Percentiles rank a stretch among this genome's conserved stretches.
Conservation (phyloP, 2,888 invertebrate species). For the Myathropa florea region DNA sequence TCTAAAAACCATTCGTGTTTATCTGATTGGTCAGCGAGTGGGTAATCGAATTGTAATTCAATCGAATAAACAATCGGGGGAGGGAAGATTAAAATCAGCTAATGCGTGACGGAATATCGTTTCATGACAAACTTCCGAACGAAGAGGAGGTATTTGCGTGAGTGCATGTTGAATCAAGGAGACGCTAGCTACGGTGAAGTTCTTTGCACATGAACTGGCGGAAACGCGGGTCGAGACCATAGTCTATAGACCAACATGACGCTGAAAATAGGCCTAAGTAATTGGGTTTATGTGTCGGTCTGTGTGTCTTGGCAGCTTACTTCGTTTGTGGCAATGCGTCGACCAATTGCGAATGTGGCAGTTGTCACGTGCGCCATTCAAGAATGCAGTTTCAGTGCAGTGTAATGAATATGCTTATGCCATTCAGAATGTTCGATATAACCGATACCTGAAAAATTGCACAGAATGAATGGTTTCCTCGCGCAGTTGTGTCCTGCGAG, state of each 20-base stretch:
- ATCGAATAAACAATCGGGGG: not conserved
- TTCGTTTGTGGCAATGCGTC: not conserved
- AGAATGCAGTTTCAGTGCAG: not conserved
- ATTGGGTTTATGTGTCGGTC: too few species aligned
- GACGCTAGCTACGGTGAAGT: not conserved
- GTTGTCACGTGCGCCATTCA: slow-evolving; percentile 4
- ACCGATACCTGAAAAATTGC: too few species aligned
- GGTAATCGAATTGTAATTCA: slow-evolving; percentile 18
- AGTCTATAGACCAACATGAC: too few species aligned
- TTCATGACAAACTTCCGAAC: not conserved
- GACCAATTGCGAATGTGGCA: not conserved
- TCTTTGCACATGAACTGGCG: not conserved
- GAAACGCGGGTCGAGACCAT: too few species aligned
- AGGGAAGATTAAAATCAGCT: not conserved
- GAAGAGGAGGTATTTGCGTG: not conserved
- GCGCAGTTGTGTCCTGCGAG: not conserved
- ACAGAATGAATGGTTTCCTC: not conserved
- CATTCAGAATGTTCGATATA: not conserved
- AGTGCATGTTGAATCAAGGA: not conserved
- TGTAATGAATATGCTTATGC: too few species aligned
- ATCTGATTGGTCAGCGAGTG: not conserved
- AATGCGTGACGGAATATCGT: not conserved
- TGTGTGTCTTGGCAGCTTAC: too few species aligned
- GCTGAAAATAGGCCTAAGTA: too few species aligned
- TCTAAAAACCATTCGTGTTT: not conserved